Evolutionary conservation across 2,888 invertebrate genomes (phyloP), one percentile per base, ranked within the genome.

Genomic region (Teleogryllus oceanicus): DNA sequence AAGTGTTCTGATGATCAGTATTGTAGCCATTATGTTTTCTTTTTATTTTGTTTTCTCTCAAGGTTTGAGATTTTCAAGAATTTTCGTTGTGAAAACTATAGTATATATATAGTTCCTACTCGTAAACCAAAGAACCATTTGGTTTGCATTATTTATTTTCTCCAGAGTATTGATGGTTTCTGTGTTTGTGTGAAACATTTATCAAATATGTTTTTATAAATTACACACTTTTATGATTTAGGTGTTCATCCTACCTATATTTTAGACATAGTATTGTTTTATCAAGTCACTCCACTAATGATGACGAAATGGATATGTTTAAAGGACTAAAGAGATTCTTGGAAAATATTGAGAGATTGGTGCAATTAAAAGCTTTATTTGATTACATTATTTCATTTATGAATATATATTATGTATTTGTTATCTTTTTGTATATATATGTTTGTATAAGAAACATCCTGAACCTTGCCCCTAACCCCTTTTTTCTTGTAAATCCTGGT

Each of bases 41-140:
- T 62, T 62, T 62, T 62, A 62, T 62, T 62, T 62, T 62, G 62
- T 18, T 62, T 62, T 13, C 62, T 62, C 62, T 62, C 62, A 62
- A n/a, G n/a, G 62, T 18, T 13, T 18, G 62, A 62, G 62, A 62
- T 16, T 18, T 62, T 18, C 16, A 18, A 62, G 62, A 62, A 62
- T 62, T 62, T 62, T 62, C 16, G 5, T 11, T 62, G n/a, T 62
- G n/a, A 62, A 62, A 62, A n/a, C 62, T 62, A 62, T 37, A 37
- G 37, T 37, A 37, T 37, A 37, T 37, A 37, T 62, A 62, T 62
- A 79, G 81, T 81, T 78, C 81, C 81, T 78, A 78, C 76, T 74
- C 74, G 78, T 74, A 76, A 50, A 78, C 74, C 37, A 51, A 37
- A 18, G 50, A 76, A 49, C 11, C 51, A 3, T 51, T 37, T 50